Base-by-base conservation (phyloP, 2,113 vertebrate genomes). In the Colistium nudipinnis region DNA sequence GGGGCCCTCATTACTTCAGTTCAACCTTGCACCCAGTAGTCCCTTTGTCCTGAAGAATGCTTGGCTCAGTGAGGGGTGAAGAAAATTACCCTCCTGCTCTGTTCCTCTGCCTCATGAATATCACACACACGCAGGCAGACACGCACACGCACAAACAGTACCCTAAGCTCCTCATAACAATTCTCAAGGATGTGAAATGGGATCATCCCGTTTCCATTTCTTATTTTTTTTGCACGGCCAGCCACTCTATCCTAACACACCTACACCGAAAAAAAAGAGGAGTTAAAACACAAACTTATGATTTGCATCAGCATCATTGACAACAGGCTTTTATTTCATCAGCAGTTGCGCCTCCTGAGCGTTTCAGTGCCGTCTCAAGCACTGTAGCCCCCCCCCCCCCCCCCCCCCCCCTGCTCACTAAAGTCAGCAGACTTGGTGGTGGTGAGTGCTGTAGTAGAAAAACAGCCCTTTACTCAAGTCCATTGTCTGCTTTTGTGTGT, bases 41-140 rank as follows among this genome's bases (percentile, higher is more conserved):
- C 60, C 30, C 65, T 87, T 90, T 87, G 85, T 87, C 82, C 87
- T 63, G 71, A 88, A 78, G 82, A 85, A 88, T 85, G 77, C 80
- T 68, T 86, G 81, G 80, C 76, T 88, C 81, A 78, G 60, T 76
- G 74, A 80, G n/a, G n/a, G n/a, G 69, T 80, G 75, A 67, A 74
- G 83, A 85, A 88, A 89, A 88, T 88, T 78, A 84, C 80, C 81
- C 82, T 81, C 72, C 54, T 76, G 61, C 72, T 80, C 76, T 69
- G 38, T 74, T 82, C 76, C 39, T 62, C 62, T 47, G 78, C 53
- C 69, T 88, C 73, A 76, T 85, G 74, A 87, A 88, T 84, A 80
- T 59, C 61, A 39, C 69, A 67, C 61, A 39, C 52, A 20, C 59
- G 27, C 53, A 33, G 4, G n/a, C 35, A 45, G 33, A 68, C 35